Base-by-base conservation (phyloP, 2,888 invertebrate genomes). In the Pseudoips prasinana region DNA sequence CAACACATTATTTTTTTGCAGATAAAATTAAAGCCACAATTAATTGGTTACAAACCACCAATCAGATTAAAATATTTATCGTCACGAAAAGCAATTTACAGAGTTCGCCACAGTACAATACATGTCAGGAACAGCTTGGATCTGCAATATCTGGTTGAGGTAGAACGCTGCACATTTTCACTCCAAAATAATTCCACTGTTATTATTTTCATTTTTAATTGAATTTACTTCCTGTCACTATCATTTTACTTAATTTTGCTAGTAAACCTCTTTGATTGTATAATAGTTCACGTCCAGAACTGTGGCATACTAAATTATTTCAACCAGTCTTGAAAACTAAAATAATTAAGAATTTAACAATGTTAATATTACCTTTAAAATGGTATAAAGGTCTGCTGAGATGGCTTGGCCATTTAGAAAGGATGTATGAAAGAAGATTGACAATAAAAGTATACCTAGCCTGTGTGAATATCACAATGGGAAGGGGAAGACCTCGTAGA, bases 41-140 rank as follows among this genome's bases (percentile, higher is more conserved):
- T 81, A 85, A 86, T 85, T 82, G 81, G 80, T 80, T 73, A 73
- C 76, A 67, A 74, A 73, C 82, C 83, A 78, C 82, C 78, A 79
- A 84, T 81, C 78, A 78, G 81, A 83, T 83, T 84, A 84, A 86
- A 83, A 85, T 85, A 83, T 86, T 85, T 84, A 83, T 84, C 66
- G 83, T 79, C 75, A 74, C 77, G 74, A 80, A 84, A 86, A 84
- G 80, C 86, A 85, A 86, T 86, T 85, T 84, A 72, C 82, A 75
- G 75, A 70, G 76, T 76, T 73, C 65, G 72, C 84, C 84, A 70
- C 84, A 83, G 74, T 73, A 78, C 79, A 83, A 79, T 80, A 66
- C 73, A 64, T 73, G 83, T 82, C 86, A 78, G 67, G 59, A 72
- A 63, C 84, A 86, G 81, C 76, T 73, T 74, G 75, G 63, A 61